Evolutionary conservation across 2,888 invertebrate genomes (phyloP).

Genomic region (Cantharis lateralis): DNA sequence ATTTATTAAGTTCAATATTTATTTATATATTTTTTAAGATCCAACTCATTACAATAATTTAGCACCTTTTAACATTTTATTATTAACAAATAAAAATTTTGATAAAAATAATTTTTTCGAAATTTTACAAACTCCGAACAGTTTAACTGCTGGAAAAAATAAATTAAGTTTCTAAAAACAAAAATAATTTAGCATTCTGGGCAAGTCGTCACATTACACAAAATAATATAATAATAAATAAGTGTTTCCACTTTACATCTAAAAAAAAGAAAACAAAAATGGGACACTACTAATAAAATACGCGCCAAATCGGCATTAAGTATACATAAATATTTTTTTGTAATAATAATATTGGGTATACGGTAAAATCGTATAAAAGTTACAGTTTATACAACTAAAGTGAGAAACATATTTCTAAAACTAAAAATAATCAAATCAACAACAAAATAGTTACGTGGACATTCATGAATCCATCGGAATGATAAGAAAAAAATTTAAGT

Average conservation of each 20-base stretch:
- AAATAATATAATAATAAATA: neutral
- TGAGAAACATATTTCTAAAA: conserved; percentile 8
- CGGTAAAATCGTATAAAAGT: conserved; percentile 6
- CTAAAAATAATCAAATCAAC: conserved; percentile 36
- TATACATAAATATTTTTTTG: neutral
- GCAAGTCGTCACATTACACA: conserved; percentile 1
- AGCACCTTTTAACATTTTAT: neutral
- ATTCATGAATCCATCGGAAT: conserved; percentile 44
- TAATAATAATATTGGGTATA: neutral
- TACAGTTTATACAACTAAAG: conserved; percentile 6
- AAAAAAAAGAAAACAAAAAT: neutral
- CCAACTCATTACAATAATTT: neutral
- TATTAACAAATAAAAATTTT: conserved; percentile 1
- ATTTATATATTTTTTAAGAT: neutral
- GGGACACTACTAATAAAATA: neutral
- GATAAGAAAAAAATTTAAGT: conserved; percentile 43
- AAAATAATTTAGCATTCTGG: conserved; percentile 1
- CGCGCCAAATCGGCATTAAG: neutral
- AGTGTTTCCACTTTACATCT: neutral
- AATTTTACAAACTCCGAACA: conserved; percentile 15
- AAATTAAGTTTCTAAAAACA: conserved; percentile 11
- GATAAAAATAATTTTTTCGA: conserved; percentile 5
- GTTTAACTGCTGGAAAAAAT: conserved; percentile 25
- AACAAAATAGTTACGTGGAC: conserved; percentile 40
- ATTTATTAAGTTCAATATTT: neutral